These are phyloP conservation scores for Liodrosophila aerea DNA, from an alignment of 2,888 invertebrate species.

Conservation along the genomic window DNA sequence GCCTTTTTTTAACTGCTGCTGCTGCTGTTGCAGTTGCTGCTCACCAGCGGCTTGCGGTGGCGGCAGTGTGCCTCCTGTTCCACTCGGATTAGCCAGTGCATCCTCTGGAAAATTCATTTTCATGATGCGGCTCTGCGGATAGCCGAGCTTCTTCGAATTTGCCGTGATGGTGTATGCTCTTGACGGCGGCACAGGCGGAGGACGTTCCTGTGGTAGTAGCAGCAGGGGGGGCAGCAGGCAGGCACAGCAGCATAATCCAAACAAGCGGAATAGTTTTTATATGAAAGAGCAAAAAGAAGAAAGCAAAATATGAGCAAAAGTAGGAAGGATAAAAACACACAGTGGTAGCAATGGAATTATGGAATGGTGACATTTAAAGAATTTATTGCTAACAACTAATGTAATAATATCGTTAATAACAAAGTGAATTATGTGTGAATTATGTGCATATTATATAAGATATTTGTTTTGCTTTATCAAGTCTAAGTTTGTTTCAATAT, in stretches of 20 bases:
- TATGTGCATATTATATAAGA: too few species aligned
- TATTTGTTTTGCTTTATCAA: neutral
- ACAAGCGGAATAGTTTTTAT: constrained; percentile 24
- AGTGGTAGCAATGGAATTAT: neutral
- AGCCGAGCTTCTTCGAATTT: constrained; percentile 95
- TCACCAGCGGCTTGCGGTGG: constrained; percentile 31
- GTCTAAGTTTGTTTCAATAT: too few species aligned
- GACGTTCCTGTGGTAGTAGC: constrained; percentile 87
- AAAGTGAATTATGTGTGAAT: too few species aligned
- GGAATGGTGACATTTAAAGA: neutral
- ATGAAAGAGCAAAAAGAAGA: constrained; percentile 1
- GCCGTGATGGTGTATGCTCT: constrained; percentile 95
- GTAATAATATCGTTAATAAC: too few species aligned
- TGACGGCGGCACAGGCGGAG: constrained; percentile 95
- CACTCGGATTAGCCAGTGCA: constrained; percentile 74
- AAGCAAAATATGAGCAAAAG: constrained; percentile 3
- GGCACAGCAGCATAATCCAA: constrained; percentile 38
- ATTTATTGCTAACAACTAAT: too few species aligned
- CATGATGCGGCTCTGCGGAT: constrained; percentile 96
- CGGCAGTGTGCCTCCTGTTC: constrained; percentile 49
- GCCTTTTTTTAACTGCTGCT: constrained; percentile 88
- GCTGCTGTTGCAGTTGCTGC: constrained; percentile 23
- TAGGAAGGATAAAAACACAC: constrained; percentile 10
- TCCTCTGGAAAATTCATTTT: constrained; percentile 92
- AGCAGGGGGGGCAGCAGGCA: neutral